phyloP scores from a whole-genome alignment of 2,888 invertebrate species.

The Azorinus chamasolen region DNA sequence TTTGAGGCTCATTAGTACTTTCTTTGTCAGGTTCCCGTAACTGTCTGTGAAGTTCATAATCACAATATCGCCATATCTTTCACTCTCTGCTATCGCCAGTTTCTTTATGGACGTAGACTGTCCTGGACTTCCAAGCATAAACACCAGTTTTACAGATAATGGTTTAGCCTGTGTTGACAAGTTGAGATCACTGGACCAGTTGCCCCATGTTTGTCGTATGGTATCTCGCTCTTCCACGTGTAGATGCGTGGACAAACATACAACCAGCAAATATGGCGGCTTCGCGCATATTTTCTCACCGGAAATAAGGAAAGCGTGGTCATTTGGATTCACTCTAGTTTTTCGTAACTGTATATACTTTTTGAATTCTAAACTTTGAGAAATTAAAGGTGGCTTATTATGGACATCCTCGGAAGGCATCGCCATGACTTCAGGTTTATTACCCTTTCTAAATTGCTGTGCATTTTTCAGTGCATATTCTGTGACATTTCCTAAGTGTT shows the following conservation, averaged over 20 bases:
- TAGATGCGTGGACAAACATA: slow-evolving; percentile 65
- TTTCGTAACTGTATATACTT: slow-evolving; percentile 50
- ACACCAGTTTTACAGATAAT: slow-evolving; percentile 52
- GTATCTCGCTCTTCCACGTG: slow-evolving; percentile 59
- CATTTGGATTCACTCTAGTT: slow-evolving; percentile 55
- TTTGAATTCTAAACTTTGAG: not conserved
- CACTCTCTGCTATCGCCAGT: slow-evolving; percentile 43
- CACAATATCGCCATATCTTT: slow-evolving; percentile 59
- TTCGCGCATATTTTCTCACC: slow-evolving; percentile 46
- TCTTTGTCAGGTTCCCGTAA: slow-evolving; percentile 64
- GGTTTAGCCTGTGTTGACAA: too few relatives aligned
- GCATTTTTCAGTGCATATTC: too few relatives aligned
- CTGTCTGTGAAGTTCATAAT: slow-evolving; percentile 64
- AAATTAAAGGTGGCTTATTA: too few relatives aligned
- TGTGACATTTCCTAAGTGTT: too few relatives aligned
- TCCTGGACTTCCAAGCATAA: slow-evolving; percentile 57
- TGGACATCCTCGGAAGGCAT: too few relatives aligned
- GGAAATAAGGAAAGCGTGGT: slow-evolving; percentile 39
- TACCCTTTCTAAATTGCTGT: too few relatives aligned
- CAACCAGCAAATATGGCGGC: slow-evolving; percentile 61
- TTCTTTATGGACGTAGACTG: slow-evolving; percentile 9
- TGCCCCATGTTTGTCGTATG: slow-evolving; percentile 70
- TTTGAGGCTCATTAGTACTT: slow-evolving; percentile 64
- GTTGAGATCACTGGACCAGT: slow-evolving; percentile 21
- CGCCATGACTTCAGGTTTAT: too few relatives aligned